Evolutionary conservation across 2,113 vertebrate species (phyloP), one percentile per base, ranked within the genome.

Genomic region (Zapus hudsonius): DNA sequence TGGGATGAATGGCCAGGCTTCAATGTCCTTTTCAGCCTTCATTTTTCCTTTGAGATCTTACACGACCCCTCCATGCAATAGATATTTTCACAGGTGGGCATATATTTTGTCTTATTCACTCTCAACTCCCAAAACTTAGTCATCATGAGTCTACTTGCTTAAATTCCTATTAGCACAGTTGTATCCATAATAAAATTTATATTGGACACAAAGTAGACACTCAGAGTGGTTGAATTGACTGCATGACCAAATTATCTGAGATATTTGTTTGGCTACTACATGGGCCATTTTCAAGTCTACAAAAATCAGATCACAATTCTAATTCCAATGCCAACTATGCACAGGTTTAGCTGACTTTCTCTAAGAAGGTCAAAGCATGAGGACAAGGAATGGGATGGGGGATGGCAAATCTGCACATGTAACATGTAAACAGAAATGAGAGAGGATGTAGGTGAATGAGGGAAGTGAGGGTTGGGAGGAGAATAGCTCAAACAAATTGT

Each of bases 111-210:
- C 20, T 89, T 33, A 8, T 72, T 29, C 4, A 73, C 1, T 31
- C 2, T 31, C 0, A n/a, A 3, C 36, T 61, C 8, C 25, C 1
- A 38, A 36, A 64, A 52, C 29, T 25, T 70, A 76, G 64, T 25
- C 11, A 82, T 27, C 27, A 40, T 5, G 4, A 44, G 4, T 6
- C 1, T 1, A 38, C 6, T 3, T n/a, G 3, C 22, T n/a, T 42
- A 52, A 38, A 10, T 23, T 2, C 67, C 11, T 79, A 76, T 61
- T 42, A 19, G 22, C 3, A 38, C 29, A 55, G 11, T 31, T 55
- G 0, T 23, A 42, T 55, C 7, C 31, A 7, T 2, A 67, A 17
- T 36, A 29, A 8, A 85, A 69, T n/a, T 38, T 63, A 44, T 33
- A 2, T 22, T 73, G 73, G 13, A 1, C 2, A 66, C 1, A 31